Percentiles rank a stretch among this genome's conserved stretches.
Evolutionary conservation across 2,113 vertebrate genomes (phyloP).

Genomic region (Lutjanus erythropterus): DNA sequence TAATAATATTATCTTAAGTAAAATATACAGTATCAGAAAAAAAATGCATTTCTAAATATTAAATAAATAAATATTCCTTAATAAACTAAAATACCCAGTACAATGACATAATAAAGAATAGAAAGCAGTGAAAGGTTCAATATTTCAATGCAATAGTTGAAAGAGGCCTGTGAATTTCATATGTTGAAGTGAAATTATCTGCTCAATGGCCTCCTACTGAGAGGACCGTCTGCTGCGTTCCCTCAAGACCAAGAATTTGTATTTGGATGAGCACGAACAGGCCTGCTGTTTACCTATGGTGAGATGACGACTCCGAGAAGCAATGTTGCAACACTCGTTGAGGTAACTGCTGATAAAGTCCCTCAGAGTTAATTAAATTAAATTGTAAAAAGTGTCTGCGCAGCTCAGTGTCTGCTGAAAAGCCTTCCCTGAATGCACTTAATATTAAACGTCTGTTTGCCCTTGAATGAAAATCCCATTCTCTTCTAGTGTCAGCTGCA

Average conservation of each 20-base stretch:
- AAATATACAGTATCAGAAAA: too few relatives aligned
- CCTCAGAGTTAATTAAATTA: constrained; percentile 43
- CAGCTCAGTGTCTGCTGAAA: constrained; percentile 31
- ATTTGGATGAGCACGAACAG: constrained; percentile 28
- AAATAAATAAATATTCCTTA: too few relatives aligned
- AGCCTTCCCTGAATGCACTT: constrained; percentile 20
- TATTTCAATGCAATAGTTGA: not conserved
- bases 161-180: constrained; percentile 6
- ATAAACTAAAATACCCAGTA: too few relatives aligned
- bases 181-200: constrained; percentile 40
- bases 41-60: too few relatives aligned
- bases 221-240: constrained; percentile 20
- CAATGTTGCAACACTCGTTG: constrained; percentile 18
- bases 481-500: constrained; percentile 6
- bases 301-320: constrained; percentile 3
- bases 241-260: constrained; percentile 13
- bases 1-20: too few relatives aligned
- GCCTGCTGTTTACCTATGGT: constrained; percentile 34
- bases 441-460: constrained; percentile 46
- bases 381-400: constrained; percentile 34
- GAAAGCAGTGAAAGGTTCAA: too few relatives aligned
- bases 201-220: constrained; percentile 18
- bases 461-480: constrained; percentile 50
- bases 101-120: too few relatives aligned
- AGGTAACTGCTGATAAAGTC: constrained; percentile 40